Evolutionary conservation across 37 sponge, comb jelly and placozoan species (phyloP).

Genomic region (Beroe forskalii): DNA sequence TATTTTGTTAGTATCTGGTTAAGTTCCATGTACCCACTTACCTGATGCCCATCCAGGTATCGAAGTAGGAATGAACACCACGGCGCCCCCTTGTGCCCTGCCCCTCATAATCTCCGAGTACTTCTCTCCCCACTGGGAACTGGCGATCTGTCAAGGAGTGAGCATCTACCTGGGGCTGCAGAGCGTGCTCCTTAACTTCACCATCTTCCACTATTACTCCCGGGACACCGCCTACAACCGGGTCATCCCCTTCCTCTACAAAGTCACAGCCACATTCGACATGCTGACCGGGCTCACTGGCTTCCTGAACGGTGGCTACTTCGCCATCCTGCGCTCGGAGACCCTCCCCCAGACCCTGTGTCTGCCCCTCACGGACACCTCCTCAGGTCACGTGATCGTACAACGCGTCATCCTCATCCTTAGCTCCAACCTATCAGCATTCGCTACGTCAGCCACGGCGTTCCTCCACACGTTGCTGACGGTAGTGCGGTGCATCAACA

Average conservation of each 20-base stretch:
- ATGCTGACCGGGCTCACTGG: constrained; percentile 3
- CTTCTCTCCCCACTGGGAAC: neutral
- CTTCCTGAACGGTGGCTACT: constrained; percentile 56
- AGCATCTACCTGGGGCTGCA: neutral
- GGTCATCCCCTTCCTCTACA: constrained; percentile 43
- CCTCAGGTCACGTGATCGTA: neutral
- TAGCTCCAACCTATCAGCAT: neutral
- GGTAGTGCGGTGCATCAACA: constrained; percentile 46
- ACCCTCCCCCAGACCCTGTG: neutral
- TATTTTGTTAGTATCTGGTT: too few species aligned
- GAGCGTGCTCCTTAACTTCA: constrained; percentile 21
- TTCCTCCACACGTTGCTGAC: constrained; percentile 59
- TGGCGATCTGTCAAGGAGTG: neutral
- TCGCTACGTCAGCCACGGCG: neutral
- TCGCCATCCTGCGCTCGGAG: constrained; percentile 21
- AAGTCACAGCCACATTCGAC: constrained; percentile 17
- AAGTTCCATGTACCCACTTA: too few species aligned
- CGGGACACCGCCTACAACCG: neutral
- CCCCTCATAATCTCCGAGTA: neutral
- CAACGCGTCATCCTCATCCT: neutral
- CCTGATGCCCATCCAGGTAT: too few species aligned
- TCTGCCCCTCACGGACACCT: neutral
- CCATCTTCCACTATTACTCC: constrained; percentile 22
- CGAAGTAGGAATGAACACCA: neutral
- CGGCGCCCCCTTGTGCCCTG: constrained; percentile 16